Evolutionary conservation across 2,888 invertebrate species (phyloP).

Genomic region (Terebella lapidaria): DNA sequence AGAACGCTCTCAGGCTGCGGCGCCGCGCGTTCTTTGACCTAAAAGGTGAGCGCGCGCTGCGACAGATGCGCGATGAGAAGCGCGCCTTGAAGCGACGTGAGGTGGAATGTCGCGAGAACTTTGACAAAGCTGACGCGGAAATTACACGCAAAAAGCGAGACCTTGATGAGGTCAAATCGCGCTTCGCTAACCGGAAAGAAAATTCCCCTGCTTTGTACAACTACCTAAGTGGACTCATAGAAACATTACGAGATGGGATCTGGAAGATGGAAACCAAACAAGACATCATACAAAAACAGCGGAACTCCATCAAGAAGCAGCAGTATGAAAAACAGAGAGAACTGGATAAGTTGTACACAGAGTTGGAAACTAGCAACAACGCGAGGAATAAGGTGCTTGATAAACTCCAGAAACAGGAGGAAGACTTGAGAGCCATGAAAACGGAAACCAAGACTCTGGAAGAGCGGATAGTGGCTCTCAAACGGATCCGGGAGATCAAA

Average conservation of each 20-base stretch:
- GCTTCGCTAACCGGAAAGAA: conserved; percentile 3
- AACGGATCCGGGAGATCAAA: conserved; percentile 35
- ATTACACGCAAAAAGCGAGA: conserved; percentile 1
- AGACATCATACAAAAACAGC: conserved; percentile 8
- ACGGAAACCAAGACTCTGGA: conserved; percentile 26
- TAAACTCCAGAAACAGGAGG: conserved; percentile 26
- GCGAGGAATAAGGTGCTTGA: conserved; percentile 22
- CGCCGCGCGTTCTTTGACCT: conserved; percentile 4
- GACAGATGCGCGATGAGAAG: conserved; percentile 9
- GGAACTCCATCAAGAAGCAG: conserved; percentile 2
- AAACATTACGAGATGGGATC: conserved; percentile 30
- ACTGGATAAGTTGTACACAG: conserved; percentile 24
- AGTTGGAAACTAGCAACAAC: conserved; percentile 21
- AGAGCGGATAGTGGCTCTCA: conserved; percentile 29
- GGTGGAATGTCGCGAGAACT: neutral
- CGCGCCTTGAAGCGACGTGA: conserved; percentile 6
- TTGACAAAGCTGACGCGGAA: neutral
- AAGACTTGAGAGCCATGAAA: conserved; percentile 16
- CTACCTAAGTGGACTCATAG: conserved; percentile 22
- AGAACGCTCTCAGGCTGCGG: conserved; percentile 8
- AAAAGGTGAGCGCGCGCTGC: conserved; percentile 8
- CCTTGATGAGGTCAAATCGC: conserved; percentile 8
- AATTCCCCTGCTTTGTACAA: conserved; percentile 11
- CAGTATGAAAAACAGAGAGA: conserved; percentile 19
- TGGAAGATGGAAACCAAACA: conserved; percentile 22